phyloP scores from a whole-genome alignment of 2,113 vertebrate genomes.

The Scomber scombrus region DNA sequence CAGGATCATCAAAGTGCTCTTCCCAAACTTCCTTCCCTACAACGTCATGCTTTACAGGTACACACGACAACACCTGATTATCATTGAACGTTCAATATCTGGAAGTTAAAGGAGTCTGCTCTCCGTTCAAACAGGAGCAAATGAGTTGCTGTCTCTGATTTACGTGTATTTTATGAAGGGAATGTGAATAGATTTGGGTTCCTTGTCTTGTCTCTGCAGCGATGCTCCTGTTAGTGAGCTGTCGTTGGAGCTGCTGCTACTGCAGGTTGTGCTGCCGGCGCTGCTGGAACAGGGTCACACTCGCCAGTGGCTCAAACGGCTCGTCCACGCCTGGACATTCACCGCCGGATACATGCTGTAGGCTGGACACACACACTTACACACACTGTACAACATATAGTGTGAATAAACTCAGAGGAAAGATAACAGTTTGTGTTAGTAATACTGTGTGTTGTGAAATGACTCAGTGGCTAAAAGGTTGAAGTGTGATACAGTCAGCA shows the following conservation, averaged over 20 bases:
- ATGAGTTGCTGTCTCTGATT: neutral
- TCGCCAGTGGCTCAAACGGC: constrained; percentile 97
- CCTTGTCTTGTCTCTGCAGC: constrained; percentile 76
- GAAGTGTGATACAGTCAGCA: no score
- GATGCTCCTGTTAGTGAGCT: constrained; percentile 98
- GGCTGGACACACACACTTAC: no score
- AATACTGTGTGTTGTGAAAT: no score
- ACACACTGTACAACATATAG: no score
- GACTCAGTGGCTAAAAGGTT: no score
- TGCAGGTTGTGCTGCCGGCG: constrained; percentile 97
- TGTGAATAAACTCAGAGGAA: no score
- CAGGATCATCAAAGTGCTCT: constrained; percentile 94
- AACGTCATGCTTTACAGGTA: constrained; percentile 99
- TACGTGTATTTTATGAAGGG: no score
- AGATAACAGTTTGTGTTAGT: no score
- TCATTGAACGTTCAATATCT: neutral
- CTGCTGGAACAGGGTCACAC: constrained; percentile 98
- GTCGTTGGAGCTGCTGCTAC: constrained; percentile 95
- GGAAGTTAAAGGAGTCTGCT: neutral
- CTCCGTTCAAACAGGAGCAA: neutral
- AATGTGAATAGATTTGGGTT: no score
- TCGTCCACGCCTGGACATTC: constrained; percentile 97
- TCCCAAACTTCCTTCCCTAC: constrained; percentile 96
- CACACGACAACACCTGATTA: neutral
- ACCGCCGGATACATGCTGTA: constrained; percentile 94